Base-by-base conservation (phyloP, 1,140 invertebrate genomes). In the Nymphalis io region DNA sequence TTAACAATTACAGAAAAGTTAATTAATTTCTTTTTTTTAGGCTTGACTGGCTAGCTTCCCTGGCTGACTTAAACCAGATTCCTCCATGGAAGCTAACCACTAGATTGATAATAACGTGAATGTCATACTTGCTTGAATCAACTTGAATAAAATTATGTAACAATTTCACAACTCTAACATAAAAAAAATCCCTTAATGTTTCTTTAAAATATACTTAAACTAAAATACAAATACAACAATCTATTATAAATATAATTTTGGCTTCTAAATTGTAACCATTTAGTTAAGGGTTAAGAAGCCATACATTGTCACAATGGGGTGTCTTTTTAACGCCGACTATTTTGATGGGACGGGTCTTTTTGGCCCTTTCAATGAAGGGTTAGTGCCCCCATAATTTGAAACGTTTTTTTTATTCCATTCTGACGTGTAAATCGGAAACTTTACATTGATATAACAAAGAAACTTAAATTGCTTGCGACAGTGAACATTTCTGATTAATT, bases 261-360 rank as follows among this genome's bases (percentile, higher is more conserved):
- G 83, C 76, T 81, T 83, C 76, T 74, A 81, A 87, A 84, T 85
- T 80, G 83, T 82, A 71, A 66, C 73, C 83, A 81, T 87, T 87
- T 82, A 78, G 82, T 75, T 77, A 78, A 78, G 83, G 81, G 85
- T 86, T 89, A 88, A 89, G 85, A 89, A 88, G 85, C 85, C 85
- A 76, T 86, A 84, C 79, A 80, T 76, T 81, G 80, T 75, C 77
- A 82, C 82, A 83, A 88, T 79, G 84, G 82, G 83, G 85, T 84
- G 81, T 87, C 80, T 88, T 88, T 88, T 87, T 89, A 87, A 88
- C 83, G 82, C 82, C 74, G 73, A 79, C 79, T 75, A 80, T 88
- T 88, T 85, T 85, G 81, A 84, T 79, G 78, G 79, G 80, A 71
- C 75, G 72, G 73, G 75, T 84, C 75, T 72, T 78, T 76, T 85